Evolutionary conservation across 2,797 vertebrate species (phyloP).

Genomic region (Bucorvus abyssinicus): DNA sequence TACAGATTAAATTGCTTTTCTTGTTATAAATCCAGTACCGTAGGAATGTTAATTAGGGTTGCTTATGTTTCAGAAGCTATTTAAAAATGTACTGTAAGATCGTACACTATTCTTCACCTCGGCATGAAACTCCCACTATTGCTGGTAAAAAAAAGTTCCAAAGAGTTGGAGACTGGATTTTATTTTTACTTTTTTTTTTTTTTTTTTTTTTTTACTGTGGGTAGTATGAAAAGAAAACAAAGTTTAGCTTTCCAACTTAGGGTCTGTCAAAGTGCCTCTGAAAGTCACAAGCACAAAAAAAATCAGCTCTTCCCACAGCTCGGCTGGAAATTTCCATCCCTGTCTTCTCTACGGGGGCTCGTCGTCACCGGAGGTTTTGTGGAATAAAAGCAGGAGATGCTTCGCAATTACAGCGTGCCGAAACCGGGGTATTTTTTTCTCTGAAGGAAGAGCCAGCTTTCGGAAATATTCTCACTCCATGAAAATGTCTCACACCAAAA

Average conservation of each 20-base stretch:
- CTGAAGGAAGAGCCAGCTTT: neutral
- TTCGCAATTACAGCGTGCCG: neutral
- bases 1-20: slow-evolving; percentile 35
- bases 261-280: slow-evolving; percentile 24
- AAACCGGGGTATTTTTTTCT: neutral
- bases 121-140: neutral
- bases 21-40: slow-evolving; percentile 4
- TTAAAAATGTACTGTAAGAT: slow-evolving; percentile 14
- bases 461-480: neutral
- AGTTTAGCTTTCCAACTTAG: neutral
- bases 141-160: neutral
- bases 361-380: neutral
- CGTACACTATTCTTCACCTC: neutral
- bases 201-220: neutral
- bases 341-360: neutral
- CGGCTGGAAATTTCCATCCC: slow-evolving; percentile 21
- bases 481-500: neutral
- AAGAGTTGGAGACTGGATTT: neutral
- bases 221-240: neutral
- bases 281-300: neutral
- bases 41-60: slow-evolving; percentile 47
- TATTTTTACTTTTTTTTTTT: neutral
- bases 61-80: slow-evolving; percentile 23
- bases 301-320: neutral
- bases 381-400: neutral